These are phyloP conservation scores for Tauraco erythrolophus DNA, from an alignment of 2,113 vertebrate species.

Conservation along the genomic window DNA sequence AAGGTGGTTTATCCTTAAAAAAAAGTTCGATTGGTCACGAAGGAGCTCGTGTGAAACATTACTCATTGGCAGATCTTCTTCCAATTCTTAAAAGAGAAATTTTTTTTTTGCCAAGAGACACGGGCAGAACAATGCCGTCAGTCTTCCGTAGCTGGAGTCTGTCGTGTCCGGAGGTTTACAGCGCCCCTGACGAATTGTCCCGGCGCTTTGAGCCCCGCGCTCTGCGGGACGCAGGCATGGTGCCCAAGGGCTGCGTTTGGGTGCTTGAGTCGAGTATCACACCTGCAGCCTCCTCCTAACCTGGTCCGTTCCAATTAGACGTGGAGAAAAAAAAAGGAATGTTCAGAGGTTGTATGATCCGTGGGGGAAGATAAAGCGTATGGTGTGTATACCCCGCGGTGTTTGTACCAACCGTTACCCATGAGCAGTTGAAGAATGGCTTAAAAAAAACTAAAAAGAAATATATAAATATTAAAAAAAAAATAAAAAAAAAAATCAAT, in stretches of 20 bases:
- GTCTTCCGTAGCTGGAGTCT: neutral
- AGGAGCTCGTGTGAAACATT: neutral
- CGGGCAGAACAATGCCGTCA: neutral
- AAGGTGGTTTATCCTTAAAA: neutral
- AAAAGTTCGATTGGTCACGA: slow-evolving; percentile 25
- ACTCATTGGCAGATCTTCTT: neutral
- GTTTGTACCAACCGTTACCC: slow-evolving; percentile 2
- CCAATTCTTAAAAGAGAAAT: neutral
- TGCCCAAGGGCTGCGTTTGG: neutral
- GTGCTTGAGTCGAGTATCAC: neutral
- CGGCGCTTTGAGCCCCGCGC: neutral
- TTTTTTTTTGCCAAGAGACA: neutral
- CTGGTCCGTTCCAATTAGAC: neutral
- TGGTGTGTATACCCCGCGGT: neutral
- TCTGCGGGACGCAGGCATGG: neutral
- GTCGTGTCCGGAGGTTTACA: neutral
- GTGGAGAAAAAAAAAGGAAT: neutral
- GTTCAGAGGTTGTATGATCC: neutral
- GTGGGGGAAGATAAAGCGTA: neutral
- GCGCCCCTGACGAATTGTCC: neutral
- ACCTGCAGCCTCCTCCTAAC: slow-evolving; percentile 6
- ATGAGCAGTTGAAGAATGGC: neutral
- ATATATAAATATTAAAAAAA: too few species aligned
- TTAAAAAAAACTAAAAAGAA: neutral
- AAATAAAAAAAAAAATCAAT: neutral